These are phyloP conservation scores for Lordiphosa mommai DNA, from an alignment of 1,140 invertebrate species.

Conservation along the genomic window DNA sequence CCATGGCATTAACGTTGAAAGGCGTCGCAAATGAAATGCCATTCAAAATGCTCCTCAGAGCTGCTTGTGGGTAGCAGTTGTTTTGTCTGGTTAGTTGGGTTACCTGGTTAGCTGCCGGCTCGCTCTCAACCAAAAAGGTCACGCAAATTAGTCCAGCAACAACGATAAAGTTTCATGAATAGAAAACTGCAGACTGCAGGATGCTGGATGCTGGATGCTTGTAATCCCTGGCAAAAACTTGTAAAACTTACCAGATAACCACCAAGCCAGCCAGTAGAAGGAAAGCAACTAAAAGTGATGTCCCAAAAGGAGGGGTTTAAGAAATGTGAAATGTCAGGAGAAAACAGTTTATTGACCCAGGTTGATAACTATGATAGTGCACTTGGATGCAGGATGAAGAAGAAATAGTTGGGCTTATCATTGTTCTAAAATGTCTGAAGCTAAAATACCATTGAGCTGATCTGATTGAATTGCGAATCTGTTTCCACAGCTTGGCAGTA, in stretches of 20 bases:
- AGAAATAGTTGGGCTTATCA: too few species aligned
- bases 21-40: conserved; percentile 70
- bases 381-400: too few species aligned
- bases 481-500: too few species aligned
- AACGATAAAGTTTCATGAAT: conserved; percentile 60
- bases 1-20: conserved; percentile 72
- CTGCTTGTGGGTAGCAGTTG: too few species aligned
- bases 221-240: conserved; percentile 66
- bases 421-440: too few species aligned
- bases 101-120: conserved; percentile 30
- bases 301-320: not conserved
- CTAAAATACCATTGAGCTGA: too few species aligned
- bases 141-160: conserved; percentile 67
- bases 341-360: conserved; percentile 2
- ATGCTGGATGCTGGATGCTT: conserved; percentile 21
- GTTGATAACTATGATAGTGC: too few species aligned
- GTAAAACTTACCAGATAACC: conserved; percentile 68
- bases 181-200: conserved; percentile 32
- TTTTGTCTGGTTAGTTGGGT: conserved; percentile 37
- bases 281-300: conserved; percentile 6
- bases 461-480: too few species aligned
- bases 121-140: conserved; percentile 42
- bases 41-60: conserved; percentile 50
- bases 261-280: conserved; percentile 6
- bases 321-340: not conserved